These are phyloP conservation scores for Papilio protenor DNA, from an alignment of 2,888 invertebrate species.

Conservation along the genomic window DNA sequence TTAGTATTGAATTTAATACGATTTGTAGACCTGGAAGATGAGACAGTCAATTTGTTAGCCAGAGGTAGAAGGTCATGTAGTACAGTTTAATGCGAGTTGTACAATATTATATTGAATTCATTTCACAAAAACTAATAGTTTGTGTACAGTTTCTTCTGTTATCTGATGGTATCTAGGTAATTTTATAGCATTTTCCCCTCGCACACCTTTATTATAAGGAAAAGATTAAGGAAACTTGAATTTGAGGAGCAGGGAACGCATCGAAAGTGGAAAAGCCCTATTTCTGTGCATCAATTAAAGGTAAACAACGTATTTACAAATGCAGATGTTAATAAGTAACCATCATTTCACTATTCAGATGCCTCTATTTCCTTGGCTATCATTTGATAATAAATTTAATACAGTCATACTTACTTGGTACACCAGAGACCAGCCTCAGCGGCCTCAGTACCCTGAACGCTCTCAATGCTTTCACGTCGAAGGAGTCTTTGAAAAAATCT, in stretches of 20 bases:
- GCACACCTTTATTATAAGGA: no score
- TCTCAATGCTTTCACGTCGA: slow-evolving; percentile 99
- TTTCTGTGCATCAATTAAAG: no score
- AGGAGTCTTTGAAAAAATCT: slow-evolving; percentile 92
- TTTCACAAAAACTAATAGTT: neutral
- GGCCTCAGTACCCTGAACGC: slow-evolving; percentile 99
- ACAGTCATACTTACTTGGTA: slow-evolving; percentile 94
- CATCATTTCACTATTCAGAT: no score
- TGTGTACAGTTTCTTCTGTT: no score
- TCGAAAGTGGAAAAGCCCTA: no score
- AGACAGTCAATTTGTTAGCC: slow-evolving; percentile 44
- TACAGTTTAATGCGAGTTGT: neutral
- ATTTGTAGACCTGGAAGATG: slow-evolving; percentile 96
- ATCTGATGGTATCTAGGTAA: no score
- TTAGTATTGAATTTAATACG: slow-evolving; percentile 99
- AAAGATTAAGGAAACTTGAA: no score
- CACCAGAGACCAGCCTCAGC: slow-evolving; percentile 98
- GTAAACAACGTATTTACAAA: no score
- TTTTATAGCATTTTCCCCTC: no score
- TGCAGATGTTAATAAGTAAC: no score
- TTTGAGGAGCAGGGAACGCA: no score
- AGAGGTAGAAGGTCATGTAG: neutral
- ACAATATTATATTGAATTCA: no score
- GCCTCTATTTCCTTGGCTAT: neutral
- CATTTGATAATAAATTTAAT: neutral